A percentile compares a stretch with the other conserved stretches of the same genome.
Conservation (phyloP, 2,888 invertebrate genomes). For the Gasteruption jaculator region DNA sequence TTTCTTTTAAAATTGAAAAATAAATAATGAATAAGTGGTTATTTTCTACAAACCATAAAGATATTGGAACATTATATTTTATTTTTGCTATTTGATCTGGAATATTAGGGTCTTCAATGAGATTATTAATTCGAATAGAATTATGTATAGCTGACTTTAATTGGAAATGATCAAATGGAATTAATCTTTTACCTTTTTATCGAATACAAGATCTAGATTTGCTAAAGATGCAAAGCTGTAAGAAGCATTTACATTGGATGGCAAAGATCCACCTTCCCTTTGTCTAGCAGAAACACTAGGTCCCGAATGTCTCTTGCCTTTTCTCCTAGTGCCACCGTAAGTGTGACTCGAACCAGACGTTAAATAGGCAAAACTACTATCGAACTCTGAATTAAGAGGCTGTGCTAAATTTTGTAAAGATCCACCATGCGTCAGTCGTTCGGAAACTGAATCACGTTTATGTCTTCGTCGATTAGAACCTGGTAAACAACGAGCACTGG, state of each 20-base stretch:
- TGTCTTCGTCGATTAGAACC: constrained; percentile 48
- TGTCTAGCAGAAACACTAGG: constrained; percentile 55
- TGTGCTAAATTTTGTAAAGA: constrained; percentile 59
- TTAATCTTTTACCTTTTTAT: constrained; percentile 49
- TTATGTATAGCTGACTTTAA: no score
- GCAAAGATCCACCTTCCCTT: constrained; percentile 64
- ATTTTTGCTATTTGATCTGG: no score
- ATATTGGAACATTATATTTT: neutral
- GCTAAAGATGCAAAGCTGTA: constrained; percentile 45
- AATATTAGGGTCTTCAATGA: no score
- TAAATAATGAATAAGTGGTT: neutral
- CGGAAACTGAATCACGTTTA: constrained; percentile 53
- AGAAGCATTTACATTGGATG: constrained; percentile 57
- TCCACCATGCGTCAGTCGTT: constrained; percentile 57
- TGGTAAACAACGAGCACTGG: constrained; percentile 44
- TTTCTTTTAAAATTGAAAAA: neutral
- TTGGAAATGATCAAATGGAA: neutral
- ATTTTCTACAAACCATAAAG: neutral
- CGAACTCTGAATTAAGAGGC: constrained; percentile 48
- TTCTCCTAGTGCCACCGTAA: constrained; percentile 41
- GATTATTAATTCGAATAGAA: no score
- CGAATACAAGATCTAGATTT: constrained; percentile 44
- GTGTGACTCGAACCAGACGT: constrained; percentile 43
- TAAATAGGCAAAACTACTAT: constrained; percentile 43
- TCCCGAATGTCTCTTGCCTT: constrained; percentile 41